Conservation (phyloP, 2,797 vertebrate species). For the Natrix natrix region DNA sequence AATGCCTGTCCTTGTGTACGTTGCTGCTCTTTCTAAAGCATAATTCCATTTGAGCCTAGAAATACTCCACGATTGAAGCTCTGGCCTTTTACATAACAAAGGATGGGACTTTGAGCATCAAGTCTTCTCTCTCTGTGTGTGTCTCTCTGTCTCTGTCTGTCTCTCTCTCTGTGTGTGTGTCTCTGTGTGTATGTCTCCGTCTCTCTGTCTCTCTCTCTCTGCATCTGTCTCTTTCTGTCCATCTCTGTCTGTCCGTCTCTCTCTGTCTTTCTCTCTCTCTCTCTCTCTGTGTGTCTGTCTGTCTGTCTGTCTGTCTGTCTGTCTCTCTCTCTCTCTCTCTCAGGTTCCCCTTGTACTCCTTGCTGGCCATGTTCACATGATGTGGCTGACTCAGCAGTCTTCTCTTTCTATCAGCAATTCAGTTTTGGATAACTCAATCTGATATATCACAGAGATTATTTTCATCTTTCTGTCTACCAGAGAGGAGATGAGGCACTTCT, state of each 20-base stretch:
- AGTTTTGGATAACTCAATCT: background rate
- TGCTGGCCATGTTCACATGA: background rate
- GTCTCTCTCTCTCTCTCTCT: too few relatives aligned
- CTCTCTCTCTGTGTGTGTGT: too few relatives aligned
- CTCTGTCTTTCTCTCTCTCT: too few relatives aligned
- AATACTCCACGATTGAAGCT: background rate
- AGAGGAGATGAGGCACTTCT: background rate
- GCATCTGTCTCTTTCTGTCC: too few relatives aligned
- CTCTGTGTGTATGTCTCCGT: rapidly evolving
- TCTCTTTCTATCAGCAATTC: background rate
- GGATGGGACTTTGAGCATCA: background rate
- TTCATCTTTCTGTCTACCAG: background rate
- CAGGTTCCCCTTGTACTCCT: background rate
- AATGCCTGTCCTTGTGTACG: background rate
- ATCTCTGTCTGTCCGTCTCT: too few relatives aligned
- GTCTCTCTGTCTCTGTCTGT: too few relatives aligned
- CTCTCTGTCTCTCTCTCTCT: too few relatives aligned
- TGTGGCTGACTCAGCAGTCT: background rate
- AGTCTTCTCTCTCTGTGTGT: background rate
- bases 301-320: too few relatives aligned
- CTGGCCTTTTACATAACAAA: background rate
- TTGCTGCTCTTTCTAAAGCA: background rate
- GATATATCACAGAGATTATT: background rate
- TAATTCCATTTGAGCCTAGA: background rate
- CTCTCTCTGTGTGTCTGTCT: too few relatives aligned